Percentiles rank a stretch among this genome's conserved stretches.
These are phyloP conservation scores for Oryzias woworae DNA, from an alignment of 2,113 vertebrate genomes.

Conservation along the genomic window DNA sequence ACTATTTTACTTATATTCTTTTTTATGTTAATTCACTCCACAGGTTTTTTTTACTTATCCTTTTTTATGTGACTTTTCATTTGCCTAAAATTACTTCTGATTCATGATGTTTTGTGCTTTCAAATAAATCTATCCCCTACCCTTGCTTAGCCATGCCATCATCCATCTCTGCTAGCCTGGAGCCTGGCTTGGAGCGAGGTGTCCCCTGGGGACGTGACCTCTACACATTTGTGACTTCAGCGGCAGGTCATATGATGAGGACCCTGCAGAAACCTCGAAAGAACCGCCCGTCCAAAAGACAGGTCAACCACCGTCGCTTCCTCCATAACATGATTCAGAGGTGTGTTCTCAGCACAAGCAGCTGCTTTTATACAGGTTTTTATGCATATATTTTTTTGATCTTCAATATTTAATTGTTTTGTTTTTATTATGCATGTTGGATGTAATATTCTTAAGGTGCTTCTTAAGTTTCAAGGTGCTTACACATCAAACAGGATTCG, in stretches of 20 bases:
- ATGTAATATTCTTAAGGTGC: too few relatives aligned
- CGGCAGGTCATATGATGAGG: constrained; percentile 84
- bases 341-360: constrained; percentile 46
- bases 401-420: too few relatives aligned
- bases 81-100: too few relatives aligned
- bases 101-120: background rate
- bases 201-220: constrained; percentile 79
- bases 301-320: constrained; percentile 84
- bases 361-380: too few relatives aligned
- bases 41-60: too few relatives aligned
- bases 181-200: constrained; percentile 74
- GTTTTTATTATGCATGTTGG: too few relatives aligned
- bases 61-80: too few relatives aligned
- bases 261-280: constrained; percentile 81
- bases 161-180: constrained; percentile 57
- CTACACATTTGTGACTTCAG: constrained; percentile 83
- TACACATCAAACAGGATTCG: too few relatives aligned
- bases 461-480: too few relatives aligned
- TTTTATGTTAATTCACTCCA: too few relatives aligned
- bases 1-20: too few relatives aligned
- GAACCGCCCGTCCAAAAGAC: constrained; percentile 79
- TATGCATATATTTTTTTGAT: too few relatives aligned
- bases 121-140: background rate
- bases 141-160: constrained; percentile 63
- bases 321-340: constrained; percentile 86